Evolutionary conservation across 2,113 vertebrate species (phyloP), one percentile per base, ranked within the genome.

Genomic region (Pteropus alecto): DNA sequence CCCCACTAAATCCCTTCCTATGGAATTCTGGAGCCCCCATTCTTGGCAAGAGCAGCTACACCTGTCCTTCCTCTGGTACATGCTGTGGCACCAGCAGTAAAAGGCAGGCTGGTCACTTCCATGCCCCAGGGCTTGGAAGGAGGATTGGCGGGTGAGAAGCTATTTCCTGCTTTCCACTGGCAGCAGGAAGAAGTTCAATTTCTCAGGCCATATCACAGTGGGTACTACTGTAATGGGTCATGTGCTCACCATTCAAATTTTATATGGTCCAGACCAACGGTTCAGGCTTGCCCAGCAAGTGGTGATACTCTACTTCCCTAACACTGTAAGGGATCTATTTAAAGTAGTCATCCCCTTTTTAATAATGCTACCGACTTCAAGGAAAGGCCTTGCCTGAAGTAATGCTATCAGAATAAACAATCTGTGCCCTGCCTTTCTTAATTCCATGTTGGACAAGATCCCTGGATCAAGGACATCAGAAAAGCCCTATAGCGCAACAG

Each of bases 361-460:
- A 63, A 90, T 22, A 90, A 67, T 7, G 22, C 56, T 70, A 16
- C 54, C 68, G 19, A 87, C 63, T 63, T 73, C 35, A 35, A 51
- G 48, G 6, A 74, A 76, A 84, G 60, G 24, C 54, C 81, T 33
- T 35, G 51, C 63, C 56, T 54, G 26, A 71, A 95, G 41, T 7
- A 68, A 65, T 4, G 28, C 76, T 90, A 68, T 84, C 82, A 70
- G 85, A 95, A 67, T 71, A 79, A 58, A 56, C 51, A 41, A 79
- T 74, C 88, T 90, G 76, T 51, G 60, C 67, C 83, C 84, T 91
- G 48, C 24, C 61, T 93, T 95, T 84, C 76, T 43, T 63, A 90
- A 92, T 68, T 90, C 43, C 85, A 46, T 35, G 60, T 54, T 93
- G 87, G 88, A 85, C 93, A 91, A 78, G 60, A 93, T 94, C 79